Base-by-base conservation (phyloP, 2,113 vertebrate species). In the Chitala chitala region DNA sequence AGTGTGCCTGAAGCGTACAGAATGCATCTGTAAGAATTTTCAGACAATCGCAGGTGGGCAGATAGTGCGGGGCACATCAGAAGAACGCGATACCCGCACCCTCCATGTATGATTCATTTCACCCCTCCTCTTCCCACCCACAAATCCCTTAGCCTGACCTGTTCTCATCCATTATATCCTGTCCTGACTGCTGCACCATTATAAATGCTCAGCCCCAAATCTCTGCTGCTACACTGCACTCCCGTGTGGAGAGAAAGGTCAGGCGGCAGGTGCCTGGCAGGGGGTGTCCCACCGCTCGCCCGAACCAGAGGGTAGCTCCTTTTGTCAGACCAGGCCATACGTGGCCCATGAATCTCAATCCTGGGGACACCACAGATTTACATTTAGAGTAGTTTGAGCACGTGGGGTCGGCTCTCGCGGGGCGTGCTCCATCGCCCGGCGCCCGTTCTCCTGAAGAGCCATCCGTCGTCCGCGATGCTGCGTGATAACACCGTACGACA, bases 361-460 rank as follows among this genome's bases (percentile, higher is more conserved):
- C 63, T 38, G 24, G 20, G 44, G 38, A 66, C n/a, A 20, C 2
- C n/a, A n/a, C 63, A 4, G 20, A 42, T 42, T 22, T 42, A 5
- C 36, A 66, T 66, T 42, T 66, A 42, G 44, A 40, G 61, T 65
- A 65, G 61, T 40, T 65, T n/a, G n/a, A n/a, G n/a, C n/a, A n/a
- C n/a, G n/a, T n/a, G n/a, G n/a, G n/a, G n/a, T n/a, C n/a, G n/a
- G n/a, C n/a, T n/a, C n/a, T n/a, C n/a, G n/a, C n/a, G n/a, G n/a
- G n/a, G n/a, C n/a, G n/a, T n/a, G n/a, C n/a, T n/a, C n/a, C n/a
- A n/a, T n/a, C n/a, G n/a, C n/a, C n/a, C n/a, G n/a, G n/a, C n/a
- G n/a, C n/a, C n/a, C n/a, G n/a, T n/a, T n/a, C n/a, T n/a, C n/a
- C n/a, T n/a, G n/a, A n/a, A n/a, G n/a, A n/a, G n/a, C n/a, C n/a